These are phyloP conservation scores for Pygmarrhopalites habei DNA, from an alignment of 1,140 invertebrate species.

Conservation along the genomic window DNA sequence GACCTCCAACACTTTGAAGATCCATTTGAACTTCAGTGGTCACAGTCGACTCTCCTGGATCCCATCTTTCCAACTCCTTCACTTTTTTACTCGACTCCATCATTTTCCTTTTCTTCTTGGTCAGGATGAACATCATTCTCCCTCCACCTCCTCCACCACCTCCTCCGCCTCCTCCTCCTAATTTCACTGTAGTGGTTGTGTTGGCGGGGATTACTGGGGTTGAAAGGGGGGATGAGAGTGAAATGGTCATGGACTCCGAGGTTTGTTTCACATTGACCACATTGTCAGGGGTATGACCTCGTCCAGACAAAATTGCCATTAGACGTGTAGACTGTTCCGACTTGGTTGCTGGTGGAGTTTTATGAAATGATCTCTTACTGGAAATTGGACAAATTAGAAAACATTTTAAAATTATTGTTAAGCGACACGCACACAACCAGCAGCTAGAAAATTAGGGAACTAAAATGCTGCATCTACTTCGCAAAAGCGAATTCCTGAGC, in stretches of 20 bases:
- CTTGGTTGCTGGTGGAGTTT: conserved; percentile 1
- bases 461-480: no score
- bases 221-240: no score
- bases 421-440: not conserved
- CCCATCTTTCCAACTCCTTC: not conserved
- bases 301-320: not conserved
- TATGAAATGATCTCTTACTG: conserved; percentile 6
- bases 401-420: no score
- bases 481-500: no score
- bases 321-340: conserved; percentile 1
- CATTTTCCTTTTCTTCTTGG: conserved; percentile 1
- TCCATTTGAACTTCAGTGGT: not conserved
- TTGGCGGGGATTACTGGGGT: no score
- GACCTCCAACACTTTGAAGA: not conserved
- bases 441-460: no score
- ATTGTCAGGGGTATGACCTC: not conserved
- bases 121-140: not conserved
- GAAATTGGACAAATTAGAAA: not conserved
- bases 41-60: not conserved
- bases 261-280: no score
- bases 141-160: not conserved
- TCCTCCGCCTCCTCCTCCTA: not conserved
- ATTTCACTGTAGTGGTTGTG: no score
- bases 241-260: no score
- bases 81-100: not conserved